Conservation (phyloP, 2,797 vertebrate species). For the Sparidentex hasta region DNA sequence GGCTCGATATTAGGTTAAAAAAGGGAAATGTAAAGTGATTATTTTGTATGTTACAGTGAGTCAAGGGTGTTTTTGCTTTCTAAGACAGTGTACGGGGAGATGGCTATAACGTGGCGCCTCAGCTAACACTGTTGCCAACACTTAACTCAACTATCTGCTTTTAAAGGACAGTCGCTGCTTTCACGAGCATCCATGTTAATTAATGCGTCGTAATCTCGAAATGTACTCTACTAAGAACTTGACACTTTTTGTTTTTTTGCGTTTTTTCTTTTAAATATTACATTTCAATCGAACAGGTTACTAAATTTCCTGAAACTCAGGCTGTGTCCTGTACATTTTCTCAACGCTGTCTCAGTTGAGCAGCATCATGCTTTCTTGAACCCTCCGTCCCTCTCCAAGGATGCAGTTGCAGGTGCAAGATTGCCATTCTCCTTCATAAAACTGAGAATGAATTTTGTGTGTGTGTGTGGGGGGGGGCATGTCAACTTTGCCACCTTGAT, state of each 20-base stretch:
- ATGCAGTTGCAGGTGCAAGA: conserved; percentile 42
- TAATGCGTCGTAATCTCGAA: neutral
- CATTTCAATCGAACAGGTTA: neutral
- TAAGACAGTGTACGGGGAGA: conserved; percentile 20
- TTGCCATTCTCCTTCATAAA: neutral
- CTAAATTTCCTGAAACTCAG: conserved; percentile 1
- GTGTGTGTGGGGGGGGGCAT: too few relatives aligned
- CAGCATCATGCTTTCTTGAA: neutral
- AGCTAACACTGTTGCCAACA: conserved; percentile 53
- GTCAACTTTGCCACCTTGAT: conserved; percentile 1
- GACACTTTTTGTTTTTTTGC: neutral
- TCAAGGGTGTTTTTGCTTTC: neutral
- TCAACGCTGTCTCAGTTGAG: neutral
- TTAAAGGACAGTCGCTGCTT: neutral
- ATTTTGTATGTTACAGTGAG: neutral
- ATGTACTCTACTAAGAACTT: accelerated
- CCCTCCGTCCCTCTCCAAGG: conserved; percentile 4
- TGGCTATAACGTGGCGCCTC: conserved; percentile 78
- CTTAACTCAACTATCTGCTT: conserved; percentile 37
- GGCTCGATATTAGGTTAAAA: too few relatives aligned
- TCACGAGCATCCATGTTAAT: neutral
- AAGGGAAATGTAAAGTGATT: neutral
- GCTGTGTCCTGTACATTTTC: conserved; percentile 1
- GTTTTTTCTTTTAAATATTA: neutral
- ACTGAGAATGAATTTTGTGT: neutral